Percentiles rank a stretch among this genome's conserved stretches.
Conservation (phyloP, 92 coral and sea anemone species). For the Bergia puertoricense region DNA sequence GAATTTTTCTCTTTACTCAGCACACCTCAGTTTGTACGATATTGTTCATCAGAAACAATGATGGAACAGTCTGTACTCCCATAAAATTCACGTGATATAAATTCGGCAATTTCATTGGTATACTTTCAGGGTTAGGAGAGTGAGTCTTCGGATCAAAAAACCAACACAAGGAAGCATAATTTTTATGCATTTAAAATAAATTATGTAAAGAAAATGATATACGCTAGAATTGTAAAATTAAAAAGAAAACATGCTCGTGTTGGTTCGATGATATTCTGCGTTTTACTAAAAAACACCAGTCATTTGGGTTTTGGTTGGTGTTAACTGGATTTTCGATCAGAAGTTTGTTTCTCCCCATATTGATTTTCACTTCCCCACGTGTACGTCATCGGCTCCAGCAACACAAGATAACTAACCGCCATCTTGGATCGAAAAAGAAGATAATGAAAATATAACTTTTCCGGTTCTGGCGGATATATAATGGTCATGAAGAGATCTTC, state of each 20-base stretch:
- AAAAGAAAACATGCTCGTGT: neutral
- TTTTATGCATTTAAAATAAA: neutral
- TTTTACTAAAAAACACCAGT: neutral
- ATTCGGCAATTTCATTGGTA: slow-evolving; percentile 19
- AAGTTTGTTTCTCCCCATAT: slow-evolving; percentile 44
- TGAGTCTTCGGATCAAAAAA: slow-evolving; percentile 26
- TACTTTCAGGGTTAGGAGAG: slow-evolving; percentile 28
- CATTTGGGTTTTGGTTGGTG: neutral
- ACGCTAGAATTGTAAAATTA: neutral
- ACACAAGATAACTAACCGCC: slow-evolving; percentile 77
- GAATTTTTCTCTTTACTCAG: too few relatives aligned
- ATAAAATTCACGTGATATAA: slow-evolving; percentile 13
- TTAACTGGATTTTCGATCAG: slow-evolving; percentile 39
- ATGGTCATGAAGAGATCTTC: slow-evolving; percentile 99
- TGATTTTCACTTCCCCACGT: slow-evolving; percentile 77
- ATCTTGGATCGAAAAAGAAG: slow-evolving; percentile 79
- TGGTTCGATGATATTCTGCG: neutral
- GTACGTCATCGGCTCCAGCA: slow-evolving; percentile 85
- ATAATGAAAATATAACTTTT: slow-evolving; percentile 68
- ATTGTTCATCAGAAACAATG: too few relatives aligned
- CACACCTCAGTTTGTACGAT: too few relatives aligned
- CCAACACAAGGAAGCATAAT: neutral
- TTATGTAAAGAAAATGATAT: neutral
- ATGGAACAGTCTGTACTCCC: too few relatives aligned
- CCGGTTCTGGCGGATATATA: slow-evolving; percentile 86